Evolutionary conservation across 2,888 invertebrate genomes (phyloP).

Genomic region (Hirtodrosophila alboralis): DNA sequence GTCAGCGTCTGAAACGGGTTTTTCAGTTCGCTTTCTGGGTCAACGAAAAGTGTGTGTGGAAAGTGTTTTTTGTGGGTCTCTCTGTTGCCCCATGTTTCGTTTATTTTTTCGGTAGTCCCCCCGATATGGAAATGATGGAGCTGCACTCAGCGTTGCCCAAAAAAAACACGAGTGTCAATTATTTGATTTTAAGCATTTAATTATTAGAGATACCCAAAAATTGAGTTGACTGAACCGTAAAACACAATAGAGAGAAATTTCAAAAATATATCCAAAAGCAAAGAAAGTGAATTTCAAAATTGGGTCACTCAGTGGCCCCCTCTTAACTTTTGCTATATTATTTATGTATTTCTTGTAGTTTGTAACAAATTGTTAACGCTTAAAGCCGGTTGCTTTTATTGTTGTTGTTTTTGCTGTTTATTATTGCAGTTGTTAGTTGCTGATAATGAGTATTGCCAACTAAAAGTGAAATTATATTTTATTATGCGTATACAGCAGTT

Average conservation of each 20-base stretch:
- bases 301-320: slow-evolving; percentile 49
- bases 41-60: slow-evolving; percentile 68
- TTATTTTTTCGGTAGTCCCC: not conserved
- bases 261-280: slow-evolving; percentile 38
- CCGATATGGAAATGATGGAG: slow-evolving; percentile 46
- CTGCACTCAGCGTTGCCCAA: slow-evolving; percentile 36
- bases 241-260: slow-evolving; percentile 48
- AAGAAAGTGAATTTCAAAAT: slow-evolving; percentile 74
- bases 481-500: slow-evolving; percentile 27
- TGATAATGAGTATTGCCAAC: slow-evolving; percentile 47
- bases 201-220: slow-evolving; percentile 38
- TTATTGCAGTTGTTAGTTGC: slow-evolving; percentile 5
- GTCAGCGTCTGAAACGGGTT: slow-evolving; percentile 65
- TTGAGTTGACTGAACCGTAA: slow-evolving; percentile 65
- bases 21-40: slow-evolving; percentile 64
- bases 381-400: slow-evolving; percentile 36
- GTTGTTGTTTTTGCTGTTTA: slow-evolving; percentile 5
- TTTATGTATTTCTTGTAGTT: slow-evolving; percentile 19
- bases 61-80: slow-evolving; percentile 56
- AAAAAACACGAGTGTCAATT: slow-evolving; percentile 51
- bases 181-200: slow-evolving; percentile 71
- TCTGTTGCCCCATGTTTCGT: not conserved
- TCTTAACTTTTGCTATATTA: slow-evolving; percentile 1
- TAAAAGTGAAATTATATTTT: slow-evolving; percentile 68
- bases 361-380: slow-evolving; percentile 66